Evolutionary conservation across 1,140 invertebrate genomes (phyloP).

Genomic region (Caenorhabditis briggsae): DNA sequence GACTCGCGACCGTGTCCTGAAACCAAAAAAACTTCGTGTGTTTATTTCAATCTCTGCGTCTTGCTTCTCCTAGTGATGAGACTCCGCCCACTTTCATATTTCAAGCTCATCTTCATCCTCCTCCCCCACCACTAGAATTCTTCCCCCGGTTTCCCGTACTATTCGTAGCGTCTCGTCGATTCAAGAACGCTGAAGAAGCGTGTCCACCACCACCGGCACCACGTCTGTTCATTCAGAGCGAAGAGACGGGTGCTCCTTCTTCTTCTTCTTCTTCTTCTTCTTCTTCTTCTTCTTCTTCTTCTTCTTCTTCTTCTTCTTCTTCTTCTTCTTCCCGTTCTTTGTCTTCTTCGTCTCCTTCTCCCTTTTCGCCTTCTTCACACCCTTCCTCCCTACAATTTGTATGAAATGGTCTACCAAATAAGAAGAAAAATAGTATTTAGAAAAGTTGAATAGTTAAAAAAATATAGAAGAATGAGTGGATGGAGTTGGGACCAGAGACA

Average conservation of each 20-base stretch:
- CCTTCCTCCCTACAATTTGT: constrained; percentile 42
- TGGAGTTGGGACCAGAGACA: neutral
- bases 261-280: constrained; percentile 28
- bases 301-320: neutral
- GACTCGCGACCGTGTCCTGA: constrained; percentile 77
- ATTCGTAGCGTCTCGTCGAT: constrained; percentile 28
- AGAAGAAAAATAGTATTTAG: neutral
- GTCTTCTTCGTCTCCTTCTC: neutral
- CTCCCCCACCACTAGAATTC: neutral
- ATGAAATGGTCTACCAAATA: neutral
- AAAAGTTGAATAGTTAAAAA: neutral
- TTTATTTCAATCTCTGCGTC: neutral
- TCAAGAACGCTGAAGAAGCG: constrained; percentile 50
- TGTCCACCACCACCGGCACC: constrained; percentile 43
- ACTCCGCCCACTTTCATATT: constrained; percentile 19
- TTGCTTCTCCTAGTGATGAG: constrained; percentile 1
- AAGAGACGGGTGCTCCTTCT: constrained; percentile 43
- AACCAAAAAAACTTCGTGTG: neutral
- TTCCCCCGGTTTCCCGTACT: neutral
- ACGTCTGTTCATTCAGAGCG: constrained; percentile 55
- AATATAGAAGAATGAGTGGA: neutral
- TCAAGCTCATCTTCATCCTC: neutral
- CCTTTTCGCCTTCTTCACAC: neutral
- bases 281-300: constrained; percentile 13
- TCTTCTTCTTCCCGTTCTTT: neutral